A percentile compares a stretch with the other conserved stretches of the same genome.
phyloP scores from a whole-genome alignment of 2,888 invertebrate species.

The Chymomyza caudatula region DNA sequence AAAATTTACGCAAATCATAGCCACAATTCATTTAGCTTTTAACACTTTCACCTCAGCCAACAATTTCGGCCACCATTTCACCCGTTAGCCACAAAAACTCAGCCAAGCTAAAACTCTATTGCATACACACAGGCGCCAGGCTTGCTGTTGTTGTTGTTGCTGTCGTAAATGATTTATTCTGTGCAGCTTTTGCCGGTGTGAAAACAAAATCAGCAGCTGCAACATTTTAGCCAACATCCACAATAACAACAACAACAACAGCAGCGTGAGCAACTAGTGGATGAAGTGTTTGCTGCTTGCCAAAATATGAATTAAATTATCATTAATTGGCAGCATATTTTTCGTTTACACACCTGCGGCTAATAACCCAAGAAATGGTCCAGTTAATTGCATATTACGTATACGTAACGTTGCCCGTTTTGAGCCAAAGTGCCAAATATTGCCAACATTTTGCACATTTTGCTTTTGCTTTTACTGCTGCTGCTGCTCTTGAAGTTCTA shows the following conservation, averaged over 20 bases:
- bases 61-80: neutral
- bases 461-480: conserved; percentile 13
- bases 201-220: conserved; percentile 14
- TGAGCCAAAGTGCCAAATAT: conserved; percentile 20
- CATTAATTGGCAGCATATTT: conserved; percentile 65
- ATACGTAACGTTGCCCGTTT: conserved; percentile 47
- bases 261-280: conserved; percentile 3
- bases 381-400: conserved; percentile 67
- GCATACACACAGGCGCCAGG: neutral
- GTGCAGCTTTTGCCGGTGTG: conserved; percentile 4
- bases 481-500: neutral
- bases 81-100: neutral
- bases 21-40: conserved; percentile 20
- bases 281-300: conserved; percentile 28
- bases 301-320: conserved; percentile 74
- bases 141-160: neutral
- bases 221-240: neutral
- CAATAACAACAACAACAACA: neutral
- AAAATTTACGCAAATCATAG: conserved; percentile 21
- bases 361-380: conserved; percentile 44
- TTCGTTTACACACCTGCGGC: conserved; percentile 62
- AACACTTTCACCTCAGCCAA: neutral
- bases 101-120: neutral
- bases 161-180: conserved; percentile 26
- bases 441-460: conserved; percentile 19